Percentiles rank a stretch among this genome's conserved stretches.
phyloP scores from a whole-genome alignment of 2,888 invertebrate species.

The Drosophila suboccidentalis region DNA sequence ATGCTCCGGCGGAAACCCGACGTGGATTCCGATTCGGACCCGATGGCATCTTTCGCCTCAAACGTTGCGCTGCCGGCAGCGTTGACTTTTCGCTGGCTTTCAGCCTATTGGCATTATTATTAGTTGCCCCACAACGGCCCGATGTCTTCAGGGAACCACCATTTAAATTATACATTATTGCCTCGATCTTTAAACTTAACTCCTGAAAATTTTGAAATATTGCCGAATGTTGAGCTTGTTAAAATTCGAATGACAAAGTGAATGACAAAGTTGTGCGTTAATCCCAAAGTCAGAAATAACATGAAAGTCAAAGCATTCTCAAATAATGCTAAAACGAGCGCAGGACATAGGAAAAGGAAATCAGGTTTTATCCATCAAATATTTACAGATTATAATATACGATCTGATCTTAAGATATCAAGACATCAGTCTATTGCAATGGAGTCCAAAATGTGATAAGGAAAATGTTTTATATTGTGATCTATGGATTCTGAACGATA shows the following conservation, averaged over 20 bases:
- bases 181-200: constrained; percentile 32
- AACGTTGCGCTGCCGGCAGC: background rate
- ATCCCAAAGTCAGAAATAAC: background rate
- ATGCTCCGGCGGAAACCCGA: constrained; percentile 35
- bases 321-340: background rate
- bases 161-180: constrained; percentile 44
- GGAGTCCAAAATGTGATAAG: too few species aligned
- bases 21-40: background rate
- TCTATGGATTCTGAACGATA: background rate
- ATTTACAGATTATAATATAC: too few species aligned
- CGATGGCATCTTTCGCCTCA: constrained; percentile 14
- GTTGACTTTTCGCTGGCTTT: background rate
- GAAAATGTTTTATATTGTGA: too few species aligned
- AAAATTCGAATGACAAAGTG: background rate
- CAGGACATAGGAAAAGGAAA: background rate
- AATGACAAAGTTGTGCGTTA: constrained; percentile 2
- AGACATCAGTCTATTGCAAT: too few species aligned
- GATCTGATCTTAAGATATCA: too few species aligned
- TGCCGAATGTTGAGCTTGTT: constrained; percentile 23
- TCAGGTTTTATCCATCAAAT: too few species aligned
- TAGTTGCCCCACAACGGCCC: background rate
- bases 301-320: constrained; percentile 14
- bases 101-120: background rate
- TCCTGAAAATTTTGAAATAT: constrained; percentile 40
- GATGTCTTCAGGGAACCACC: constrained; percentile 16